A percentile compares a stretch with the other conserved stretches of the same genome.
phyloP scores from a whole-genome alignment of 1,140 invertebrate species.

The Pseudomyrmex concolor region DNA sequence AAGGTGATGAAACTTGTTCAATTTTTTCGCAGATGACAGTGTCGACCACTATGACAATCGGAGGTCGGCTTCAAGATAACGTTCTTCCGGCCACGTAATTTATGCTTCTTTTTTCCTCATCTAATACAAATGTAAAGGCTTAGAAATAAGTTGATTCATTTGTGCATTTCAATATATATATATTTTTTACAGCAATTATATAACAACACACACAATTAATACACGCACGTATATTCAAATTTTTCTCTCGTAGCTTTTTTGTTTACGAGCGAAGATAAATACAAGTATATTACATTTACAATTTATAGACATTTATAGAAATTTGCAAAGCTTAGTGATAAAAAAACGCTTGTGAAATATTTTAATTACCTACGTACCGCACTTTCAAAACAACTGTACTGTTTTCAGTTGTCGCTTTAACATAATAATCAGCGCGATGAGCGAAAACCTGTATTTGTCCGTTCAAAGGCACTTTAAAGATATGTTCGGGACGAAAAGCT shows the following conservation, averaged over 20 bases:
- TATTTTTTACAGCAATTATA: background rate
- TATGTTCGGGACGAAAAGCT: constrained; percentile 66
- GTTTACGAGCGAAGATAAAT: constrained; percentile 17
- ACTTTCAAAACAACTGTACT: constrained; percentile 63
- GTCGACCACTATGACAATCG: constrained; percentile 37
- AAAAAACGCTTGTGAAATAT: background rate
- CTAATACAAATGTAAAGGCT: constrained; percentile 2
- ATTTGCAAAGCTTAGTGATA: background rate
- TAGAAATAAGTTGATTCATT: constrained; percentile 16
- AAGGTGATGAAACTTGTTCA: background rate
- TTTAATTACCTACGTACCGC: constrained; percentile 51
- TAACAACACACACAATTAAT: constrained; percentile 23
- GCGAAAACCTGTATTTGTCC: constrained; percentile 64
- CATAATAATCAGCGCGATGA: constrained; percentile 58
- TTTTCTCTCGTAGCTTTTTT: constrained; percentile 5
- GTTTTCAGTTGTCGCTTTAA: constrained; percentile 55
- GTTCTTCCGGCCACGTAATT: background rate
- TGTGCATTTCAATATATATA: constrained; percentile 39
- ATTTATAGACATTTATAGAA: background rate
- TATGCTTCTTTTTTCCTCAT: background rate
- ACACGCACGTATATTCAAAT: background rate
- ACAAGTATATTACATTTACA: background rate
- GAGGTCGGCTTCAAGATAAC: constrained; percentile 12
- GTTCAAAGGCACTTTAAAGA: constrained; percentile 64
- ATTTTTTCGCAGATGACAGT: constrained; percentile 19